Evolutionary conservation across 2,113 vertebrate genomes (phyloP), one percentile per base, ranked within the genome.

Genomic region (Bufo gargarizans): DNA sequence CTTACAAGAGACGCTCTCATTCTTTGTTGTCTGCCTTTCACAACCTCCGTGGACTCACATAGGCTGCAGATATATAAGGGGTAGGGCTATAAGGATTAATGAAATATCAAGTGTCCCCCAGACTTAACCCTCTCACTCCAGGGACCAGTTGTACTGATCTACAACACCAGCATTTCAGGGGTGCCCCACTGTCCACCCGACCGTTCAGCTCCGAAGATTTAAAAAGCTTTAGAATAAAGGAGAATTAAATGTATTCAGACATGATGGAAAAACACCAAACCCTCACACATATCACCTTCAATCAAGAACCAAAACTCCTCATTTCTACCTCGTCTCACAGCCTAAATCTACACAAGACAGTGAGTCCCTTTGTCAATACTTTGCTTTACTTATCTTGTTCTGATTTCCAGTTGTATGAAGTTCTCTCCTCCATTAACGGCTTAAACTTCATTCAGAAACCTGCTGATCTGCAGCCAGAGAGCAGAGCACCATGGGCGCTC

Each of bases 21-120:
- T 11, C 8, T 55, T 76, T 55, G 65, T 43, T 74, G n/a, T 43
- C 67, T 74, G 10, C 5, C n/a, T 22, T n/a, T 49, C 10, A 14
- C 22, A 55, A 2, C 50, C 13, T 33, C 55, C 7, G 33, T 85
- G 33, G 10, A 43, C 50, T 85, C 17, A 71, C n/a, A 12, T 16
- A 2, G 49, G 63, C 63, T 69, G 12, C 22, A 20, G n/a, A 19
- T 33, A 55, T 6, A 74, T 17, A 45, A 55, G 55, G 71, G 84
- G 53, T 49, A 72, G 84, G 50, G 67, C 69, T 17, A 71, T 55
- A 45, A 74, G 49, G 82, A 74, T 47, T 74, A 17, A 67, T 53
- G n/a, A 9, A 59, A 33, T 76, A n/a, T 85, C 33, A 85, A 76
- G 71, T 85, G 19, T 76, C 55, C 69, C 58, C 69, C 50, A 85